These are phyloP conservation scores for Dissostichus mawsoni DNA, from an alignment of 2,113 vertebrate species.

Conservation along the genomic window DNA sequence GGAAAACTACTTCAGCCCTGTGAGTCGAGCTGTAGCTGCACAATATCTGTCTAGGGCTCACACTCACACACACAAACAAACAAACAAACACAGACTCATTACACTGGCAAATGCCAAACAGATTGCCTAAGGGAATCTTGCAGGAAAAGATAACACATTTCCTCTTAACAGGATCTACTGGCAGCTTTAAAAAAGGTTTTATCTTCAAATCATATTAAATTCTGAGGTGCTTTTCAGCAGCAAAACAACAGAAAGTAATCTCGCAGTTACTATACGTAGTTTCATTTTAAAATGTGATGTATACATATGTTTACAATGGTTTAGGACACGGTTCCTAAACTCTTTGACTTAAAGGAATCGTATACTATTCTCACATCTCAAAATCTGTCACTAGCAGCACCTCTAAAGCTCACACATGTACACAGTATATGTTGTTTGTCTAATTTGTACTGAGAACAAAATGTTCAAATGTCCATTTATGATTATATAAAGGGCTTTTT, in stretches of 20 bases:
- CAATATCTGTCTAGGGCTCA: neutral
- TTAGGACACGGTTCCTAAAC: neutral
- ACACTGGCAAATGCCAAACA: constrained; percentile 41
- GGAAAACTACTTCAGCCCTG: neutral
- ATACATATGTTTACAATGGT: neutral
- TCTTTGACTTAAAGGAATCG: neutral
- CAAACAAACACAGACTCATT: constrained; percentile 39
- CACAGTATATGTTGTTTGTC: neutral
- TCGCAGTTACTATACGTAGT: neutral
- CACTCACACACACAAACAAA: neutral
- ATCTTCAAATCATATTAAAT: neutral
- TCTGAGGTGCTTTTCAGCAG: neutral
- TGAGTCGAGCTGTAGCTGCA: constrained; percentile 7
- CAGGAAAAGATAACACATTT: constrained; percentile 28
- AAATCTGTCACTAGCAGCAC: neutral
- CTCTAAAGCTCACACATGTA: neutral
- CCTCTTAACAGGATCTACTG: neutral
- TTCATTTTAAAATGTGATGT: neutral
- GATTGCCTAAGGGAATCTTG: neutral
- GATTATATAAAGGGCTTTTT: neutral
- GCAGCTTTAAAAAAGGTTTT: neutral
- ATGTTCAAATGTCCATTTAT: neutral
- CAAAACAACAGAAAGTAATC: neutral
- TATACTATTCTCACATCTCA: neutral
- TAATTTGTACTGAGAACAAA: neutral